These are phyloP conservation scores for Gryllus bimaculatus DNA, from an alignment of 1,140 invertebrate species.

Conservation along the genomic window DNA sequence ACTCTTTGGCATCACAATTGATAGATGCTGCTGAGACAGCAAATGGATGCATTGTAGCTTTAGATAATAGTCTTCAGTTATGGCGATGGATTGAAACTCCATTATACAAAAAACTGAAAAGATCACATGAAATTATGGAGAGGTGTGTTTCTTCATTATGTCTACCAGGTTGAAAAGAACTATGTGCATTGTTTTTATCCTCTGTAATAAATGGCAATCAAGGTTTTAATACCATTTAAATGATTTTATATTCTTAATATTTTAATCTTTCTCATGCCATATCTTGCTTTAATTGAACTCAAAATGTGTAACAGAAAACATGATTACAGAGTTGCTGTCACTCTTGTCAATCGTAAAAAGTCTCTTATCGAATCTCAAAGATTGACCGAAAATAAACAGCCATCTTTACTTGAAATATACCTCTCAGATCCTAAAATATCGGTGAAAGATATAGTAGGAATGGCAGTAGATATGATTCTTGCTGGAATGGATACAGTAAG, in stretches of 20 bases:
- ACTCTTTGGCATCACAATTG: slow-evolving; percentile 54
- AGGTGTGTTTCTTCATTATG: slow-evolving; percentile 41
- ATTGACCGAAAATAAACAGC: slow-evolving; percentile 7
- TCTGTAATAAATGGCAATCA: too few species aligned
- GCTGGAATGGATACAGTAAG: slow-evolving; percentile 79
- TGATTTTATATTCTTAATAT: too few species aligned
- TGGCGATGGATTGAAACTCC: slow-evolving; percentile 66
- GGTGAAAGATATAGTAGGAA: slow-evolving; percentile 66
- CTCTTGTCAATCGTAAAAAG: slow-evolving; percentile 53
- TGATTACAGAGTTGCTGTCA: slow-evolving; percentile 49
- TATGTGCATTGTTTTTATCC: too few species aligned
- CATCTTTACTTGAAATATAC: slow-evolving; percentile 55
- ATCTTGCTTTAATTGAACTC: too few species aligned
- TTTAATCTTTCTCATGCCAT: too few species aligned
- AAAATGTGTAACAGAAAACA: background rate
- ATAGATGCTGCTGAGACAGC: slow-evolving; percentile 61
- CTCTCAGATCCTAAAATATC: slow-evolving; percentile 54
- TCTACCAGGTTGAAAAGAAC: slow-evolving; percentile 2
- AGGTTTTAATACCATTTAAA: too few species aligned
- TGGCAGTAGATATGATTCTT: slow-evolving; percentile 72
- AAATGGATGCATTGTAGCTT: slow-evolving; percentile 57
- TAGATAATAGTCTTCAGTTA: slow-evolving; percentile 64
- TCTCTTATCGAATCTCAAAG: slow-evolving; percentile 28
- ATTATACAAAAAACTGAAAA: slow-evolving; percentile 56
- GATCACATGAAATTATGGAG: slow-evolving; percentile 64